Evolutionary conservation across 2,888 invertebrate genomes (phyloP), one percentile per base, ranked within the genome.

Genomic region (Ypsolopha sequella): DNA sequence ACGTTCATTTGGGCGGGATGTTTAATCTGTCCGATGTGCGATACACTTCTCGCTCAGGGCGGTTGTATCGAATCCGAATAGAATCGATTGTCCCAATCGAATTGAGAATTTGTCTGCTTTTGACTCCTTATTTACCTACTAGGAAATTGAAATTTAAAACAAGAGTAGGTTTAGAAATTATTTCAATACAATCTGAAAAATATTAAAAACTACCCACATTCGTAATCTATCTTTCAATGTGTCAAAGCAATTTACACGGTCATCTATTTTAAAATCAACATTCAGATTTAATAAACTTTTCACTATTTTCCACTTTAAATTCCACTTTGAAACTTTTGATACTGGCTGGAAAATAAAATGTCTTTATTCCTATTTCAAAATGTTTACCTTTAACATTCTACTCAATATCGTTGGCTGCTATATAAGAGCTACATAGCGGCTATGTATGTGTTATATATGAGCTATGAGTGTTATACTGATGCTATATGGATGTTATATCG

Each of bases 1-100:
- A 69, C 81, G 85, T 85, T 85, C 85, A 86, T 87, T 85, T 85
- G 76, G 77, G 74, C 63, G 70, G 80, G 80, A 80, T 86, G 86
- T 86, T 86, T 86, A 87, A 87, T 87, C 84, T 87, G 82, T 77
- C 71, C 54, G 45, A 53, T 52, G 51, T 49, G 50, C 47, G 75
- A 74, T 76, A 77, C 71, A 52, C 64, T 70, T 71, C 65, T 68
- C 62, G 74, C 74, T 66, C 61, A 59, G 58, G 70, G 73, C 75
- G 52, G 47, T 52, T 43, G 38, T 41, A 39, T 46, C 51, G 46
- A 47, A 46, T 46, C 51, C 39, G 24, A 51, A 44, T 51, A 51
- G 51, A 51, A 51, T 51, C 51, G 51, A 38, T 49, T 41, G 49
- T 49, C 14, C 24, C 33, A 13, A 36, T 33, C 14, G 47, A 47